Percentiles rank a stretch among this genome's conserved stretches.
Conservation (phyloP, 2,888 invertebrate genomes). For the Didymodactylos carnosus region DNA sequence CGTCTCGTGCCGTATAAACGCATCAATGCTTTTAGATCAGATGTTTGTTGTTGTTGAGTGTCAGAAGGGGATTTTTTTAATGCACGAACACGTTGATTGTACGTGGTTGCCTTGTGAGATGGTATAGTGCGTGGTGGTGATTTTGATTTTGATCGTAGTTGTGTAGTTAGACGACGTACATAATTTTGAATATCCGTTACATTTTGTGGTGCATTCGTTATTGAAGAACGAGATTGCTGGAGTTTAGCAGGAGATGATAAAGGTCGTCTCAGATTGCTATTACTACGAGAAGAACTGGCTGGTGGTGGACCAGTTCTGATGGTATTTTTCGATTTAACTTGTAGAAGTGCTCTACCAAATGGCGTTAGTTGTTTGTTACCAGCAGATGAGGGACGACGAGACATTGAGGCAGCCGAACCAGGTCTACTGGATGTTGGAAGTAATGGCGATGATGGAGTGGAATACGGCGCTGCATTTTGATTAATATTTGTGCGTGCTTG, state of each 20-base stretch:
- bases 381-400: background rate
- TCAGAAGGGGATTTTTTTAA: background rate
- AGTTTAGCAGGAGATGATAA: background rate
- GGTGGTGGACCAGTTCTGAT: slow-evolving; percentile 1
- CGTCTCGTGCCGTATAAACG: background rate
- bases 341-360: background rate
- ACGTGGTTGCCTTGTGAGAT: background rate
- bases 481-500: background rate
- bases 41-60: background rate
- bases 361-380: too few species aligned
- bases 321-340: too few species aligned
- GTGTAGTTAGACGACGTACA: too few species aligned
- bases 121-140: too few species aligned
- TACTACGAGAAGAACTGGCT: background rate
- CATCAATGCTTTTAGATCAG: background rate
- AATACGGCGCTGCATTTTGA: background rate
- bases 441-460: background rate
- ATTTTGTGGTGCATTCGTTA: background rate
- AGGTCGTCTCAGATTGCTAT: background rate
- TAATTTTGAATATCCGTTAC: background rate
- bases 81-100: background rate
- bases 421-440: too few species aligned
- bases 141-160: background rate
- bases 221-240: background rate
- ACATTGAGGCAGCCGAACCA: background rate